A percentile compares a stretch with the other conserved stretches of the same genome.
These are phyloP conservation scores for Melopsittacus undulatus DNA, from an alignment of 2,797 vertebrate species.

Conservation along the genomic window DNA sequence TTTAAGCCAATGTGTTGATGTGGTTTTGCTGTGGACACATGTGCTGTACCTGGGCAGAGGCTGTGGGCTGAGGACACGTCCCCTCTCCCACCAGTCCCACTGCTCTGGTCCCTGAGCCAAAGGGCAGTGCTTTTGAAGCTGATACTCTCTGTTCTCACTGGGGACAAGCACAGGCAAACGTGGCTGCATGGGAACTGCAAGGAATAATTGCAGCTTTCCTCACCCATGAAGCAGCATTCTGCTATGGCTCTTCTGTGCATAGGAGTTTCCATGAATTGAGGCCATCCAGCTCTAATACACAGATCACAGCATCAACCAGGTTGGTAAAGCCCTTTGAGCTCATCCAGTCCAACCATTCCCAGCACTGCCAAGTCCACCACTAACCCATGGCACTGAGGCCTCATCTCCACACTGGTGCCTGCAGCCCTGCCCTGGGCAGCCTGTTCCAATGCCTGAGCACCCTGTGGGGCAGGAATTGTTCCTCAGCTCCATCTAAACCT, in stretches of 20 bases:
- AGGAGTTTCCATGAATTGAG: fast-evolving
- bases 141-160: fast-evolving
- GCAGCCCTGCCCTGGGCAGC: neutral
- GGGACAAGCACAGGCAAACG: neutral
- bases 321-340: neutral
- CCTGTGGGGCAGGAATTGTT: neutral
- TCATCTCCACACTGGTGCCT: fast-evolving
- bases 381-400: too few species aligned
- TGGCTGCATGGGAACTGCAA: fast-evolving
- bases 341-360: neutral
- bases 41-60: neutral
- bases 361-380: neutral
- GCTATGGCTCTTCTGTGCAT: fast-evolving
- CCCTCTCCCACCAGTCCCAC: neutral
- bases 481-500: too few species aligned
- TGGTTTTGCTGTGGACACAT: neutral
- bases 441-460: neutral
- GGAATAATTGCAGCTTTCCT: fast-evolving
- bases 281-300: neutral
- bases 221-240: too few species aligned
- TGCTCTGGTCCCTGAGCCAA: neutral
- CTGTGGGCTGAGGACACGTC: neutral
- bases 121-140: neutral
- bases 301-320: neutral
- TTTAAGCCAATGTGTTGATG: fast-evolving